Percentiles rank a stretch among this genome's conserved stretches.
Evolutionary conservation across 2,113 vertebrate genomes (phyloP).

Genomic region (Micromys minutus): DNA sequence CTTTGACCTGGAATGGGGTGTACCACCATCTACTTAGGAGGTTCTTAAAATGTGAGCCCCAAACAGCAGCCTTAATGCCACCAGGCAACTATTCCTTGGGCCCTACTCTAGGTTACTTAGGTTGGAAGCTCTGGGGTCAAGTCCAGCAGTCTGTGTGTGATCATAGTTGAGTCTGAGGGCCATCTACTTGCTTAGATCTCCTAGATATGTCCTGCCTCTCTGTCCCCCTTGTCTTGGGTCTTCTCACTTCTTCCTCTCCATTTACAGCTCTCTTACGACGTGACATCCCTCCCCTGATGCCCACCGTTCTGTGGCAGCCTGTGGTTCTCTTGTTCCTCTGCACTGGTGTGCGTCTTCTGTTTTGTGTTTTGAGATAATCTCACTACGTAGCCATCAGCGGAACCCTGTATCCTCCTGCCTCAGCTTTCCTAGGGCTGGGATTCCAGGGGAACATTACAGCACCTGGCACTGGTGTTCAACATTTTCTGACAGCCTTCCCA

Average conservation of each 20-base stretch:
- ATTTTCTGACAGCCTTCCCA: neutral
- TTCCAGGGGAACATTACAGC: too few species aligned
- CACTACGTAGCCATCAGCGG: neutral
- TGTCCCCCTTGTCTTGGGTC: rapidly evolving
- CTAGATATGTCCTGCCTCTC: neutral
- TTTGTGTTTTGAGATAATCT: neutral
- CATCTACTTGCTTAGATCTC: neutral
- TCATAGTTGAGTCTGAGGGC: too few species aligned
- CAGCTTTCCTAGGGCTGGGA: neutral
- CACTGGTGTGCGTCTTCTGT: too few species aligned
- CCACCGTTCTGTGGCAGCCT: neutral
- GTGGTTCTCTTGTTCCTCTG: neutral
- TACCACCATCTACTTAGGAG: neutral
- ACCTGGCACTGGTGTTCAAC: neutral
- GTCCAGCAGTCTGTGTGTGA: neutral
- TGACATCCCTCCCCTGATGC: neutral
- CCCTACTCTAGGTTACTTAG: neutral
- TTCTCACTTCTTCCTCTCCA: neutral
- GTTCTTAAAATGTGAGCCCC: neutral
- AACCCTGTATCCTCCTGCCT: neutral
- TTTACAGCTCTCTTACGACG: neutral
- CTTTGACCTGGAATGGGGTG: neutral
- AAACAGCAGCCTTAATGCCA: neutral
- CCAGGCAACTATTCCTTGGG: neutral
- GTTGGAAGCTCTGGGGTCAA: neutral